Percentiles rank a stretch among this genome's conserved stretches.
Conservation (phyloP, 1,140 invertebrate genomes). For the Bombus pyrosoma region DNA sequence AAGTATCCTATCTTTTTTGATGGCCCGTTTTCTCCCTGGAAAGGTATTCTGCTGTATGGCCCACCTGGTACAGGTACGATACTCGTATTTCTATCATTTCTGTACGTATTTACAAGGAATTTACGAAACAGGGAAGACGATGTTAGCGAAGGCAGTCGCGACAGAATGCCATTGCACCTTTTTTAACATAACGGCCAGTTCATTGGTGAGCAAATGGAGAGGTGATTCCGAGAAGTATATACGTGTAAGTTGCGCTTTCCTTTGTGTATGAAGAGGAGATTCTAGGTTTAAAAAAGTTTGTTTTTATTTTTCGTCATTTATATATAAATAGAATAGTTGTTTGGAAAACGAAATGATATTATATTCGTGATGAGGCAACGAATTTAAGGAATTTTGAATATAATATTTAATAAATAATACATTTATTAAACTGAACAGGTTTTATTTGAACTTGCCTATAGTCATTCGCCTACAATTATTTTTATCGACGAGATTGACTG, state of each 20-base stretch:
- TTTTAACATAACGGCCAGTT: slow-evolving; percentile 95
- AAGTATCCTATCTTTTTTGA: slow-evolving; percentile 93
- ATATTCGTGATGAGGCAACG: background rate
- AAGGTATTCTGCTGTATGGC: slow-evolving; percentile 91
- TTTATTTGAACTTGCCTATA: slow-evolving; percentile 94
- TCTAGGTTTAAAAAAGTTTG: background rate
- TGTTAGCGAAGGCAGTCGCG: slow-evolving; percentile 94
- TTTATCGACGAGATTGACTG: slow-evolving; percentile 99
- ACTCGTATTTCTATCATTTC: background rate
- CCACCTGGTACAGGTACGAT: slow-evolving; percentile 87
- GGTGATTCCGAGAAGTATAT: slow-evolving; percentile 97
- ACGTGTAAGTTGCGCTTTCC: slow-evolving; percentile 83
- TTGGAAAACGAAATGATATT: background rate
- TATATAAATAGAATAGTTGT: background rate
- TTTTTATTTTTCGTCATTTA: too few relatives aligned
- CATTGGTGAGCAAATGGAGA: slow-evolving; percentile 96
- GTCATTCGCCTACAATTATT: slow-evolving; percentile 95
- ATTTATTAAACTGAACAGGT: slow-evolving; percentile 82
- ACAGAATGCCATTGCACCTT: slow-evolving; percentile 93
- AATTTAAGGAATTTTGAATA: background rate
- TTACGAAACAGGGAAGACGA: slow-evolving; percentile 89
- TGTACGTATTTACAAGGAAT: background rate
- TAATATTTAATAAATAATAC: background rate
- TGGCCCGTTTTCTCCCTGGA: slow-evolving; percentile 91
- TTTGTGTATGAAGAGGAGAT: background rate